Percentiles rank a stretch among this genome's conserved stretches.
Conservation (phyloP, 2,113 vertebrate genomes). For the Pongo pygmaeus region DNA sequence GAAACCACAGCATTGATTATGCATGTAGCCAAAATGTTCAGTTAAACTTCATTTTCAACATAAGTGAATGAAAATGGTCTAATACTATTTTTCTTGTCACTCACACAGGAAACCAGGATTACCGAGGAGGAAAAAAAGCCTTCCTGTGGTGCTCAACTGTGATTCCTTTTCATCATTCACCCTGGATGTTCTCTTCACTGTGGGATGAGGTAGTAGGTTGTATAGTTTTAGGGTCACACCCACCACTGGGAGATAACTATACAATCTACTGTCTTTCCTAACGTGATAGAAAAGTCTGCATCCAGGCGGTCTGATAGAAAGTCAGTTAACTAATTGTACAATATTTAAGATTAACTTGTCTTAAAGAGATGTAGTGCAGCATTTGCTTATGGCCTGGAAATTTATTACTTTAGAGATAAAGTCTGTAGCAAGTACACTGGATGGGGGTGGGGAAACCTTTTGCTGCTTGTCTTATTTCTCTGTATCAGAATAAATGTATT, state of each 20-base stretch:
- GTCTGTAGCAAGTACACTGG: not conserved
- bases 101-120: slow-evolving; percentile 60
- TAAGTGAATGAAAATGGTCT: slow-evolving; percentile 51
- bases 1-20: not conserved
- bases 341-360: slow-evolving; percentile 38
- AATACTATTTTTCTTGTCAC: slow-evolving; percentile 31
- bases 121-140: not conserved
- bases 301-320: not conserved
- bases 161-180: not conserved
- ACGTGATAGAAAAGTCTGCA: slow-evolving; percentile 85
- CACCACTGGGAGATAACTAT: slow-evolving; percentile 99
- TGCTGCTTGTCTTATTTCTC: not conserved
- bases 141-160: slow-evolving; percentile 39
- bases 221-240: slow-evolving; percentile 99
- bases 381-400: not conserved
- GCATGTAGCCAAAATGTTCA: not conserved
- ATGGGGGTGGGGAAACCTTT: not conserved
- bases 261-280: slow-evolving; percentile 99
- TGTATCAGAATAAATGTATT: slow-evolving; percentile 7
- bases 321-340: not conserved
- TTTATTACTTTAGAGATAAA: not conserved
- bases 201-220: slow-evolving; percentile 99
- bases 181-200: slow-evolving; percentile 82
- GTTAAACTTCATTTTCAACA: slow-evolving; percentile 6
- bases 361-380: not conserved